Percentiles rank a stretch among this genome's conserved stretches.
Evolutionary conservation across 2,797 vertebrate species (phyloP).

Genomic region (Rhincodon typus): DNA sequence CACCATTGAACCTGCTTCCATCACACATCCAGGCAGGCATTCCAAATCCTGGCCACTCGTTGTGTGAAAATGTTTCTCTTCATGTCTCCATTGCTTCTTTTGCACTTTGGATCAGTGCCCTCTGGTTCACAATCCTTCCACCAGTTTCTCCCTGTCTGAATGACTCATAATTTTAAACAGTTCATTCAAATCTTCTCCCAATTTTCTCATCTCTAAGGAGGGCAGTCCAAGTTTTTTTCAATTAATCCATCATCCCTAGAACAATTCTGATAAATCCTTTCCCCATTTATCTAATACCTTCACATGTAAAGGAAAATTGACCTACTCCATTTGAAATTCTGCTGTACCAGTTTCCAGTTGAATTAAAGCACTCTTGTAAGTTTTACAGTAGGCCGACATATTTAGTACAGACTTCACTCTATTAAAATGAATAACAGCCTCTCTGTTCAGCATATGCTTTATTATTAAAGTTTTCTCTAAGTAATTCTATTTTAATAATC

Average conservation of each 20-base stretch:
- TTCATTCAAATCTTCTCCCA: background rate
- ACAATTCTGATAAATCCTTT: background rate
- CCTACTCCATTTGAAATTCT: background rate
- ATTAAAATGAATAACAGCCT: background rate
- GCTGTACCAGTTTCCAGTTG: background rate
- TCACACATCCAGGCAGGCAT: background rate
- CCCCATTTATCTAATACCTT: background rate
- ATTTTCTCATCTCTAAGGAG: background rate
- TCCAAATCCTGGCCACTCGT: background rate
- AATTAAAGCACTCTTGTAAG: background rate
- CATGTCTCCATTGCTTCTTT: no score
- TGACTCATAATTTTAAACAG: background rate
- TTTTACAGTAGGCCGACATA: background rate
- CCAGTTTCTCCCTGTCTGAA: background rate
- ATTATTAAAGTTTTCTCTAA: background rate
- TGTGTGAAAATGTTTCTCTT: background rate
- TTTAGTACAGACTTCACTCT: background rate
- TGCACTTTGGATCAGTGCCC: background rate
- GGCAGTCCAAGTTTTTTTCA: background rate
- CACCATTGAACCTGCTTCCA: background rate
- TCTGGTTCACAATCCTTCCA: background rate
- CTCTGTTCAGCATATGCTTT: background rate
- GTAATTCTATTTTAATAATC: background rate
- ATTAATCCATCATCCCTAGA: background rate
- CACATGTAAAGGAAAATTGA: background rate